Percentiles rank a stretch among this genome's conserved stretches.
These are phyloP conservation scores for Coleophora deauratella DNA, from an alignment of 2,888 invertebrate species.

Conservation along the genomic window DNA sequence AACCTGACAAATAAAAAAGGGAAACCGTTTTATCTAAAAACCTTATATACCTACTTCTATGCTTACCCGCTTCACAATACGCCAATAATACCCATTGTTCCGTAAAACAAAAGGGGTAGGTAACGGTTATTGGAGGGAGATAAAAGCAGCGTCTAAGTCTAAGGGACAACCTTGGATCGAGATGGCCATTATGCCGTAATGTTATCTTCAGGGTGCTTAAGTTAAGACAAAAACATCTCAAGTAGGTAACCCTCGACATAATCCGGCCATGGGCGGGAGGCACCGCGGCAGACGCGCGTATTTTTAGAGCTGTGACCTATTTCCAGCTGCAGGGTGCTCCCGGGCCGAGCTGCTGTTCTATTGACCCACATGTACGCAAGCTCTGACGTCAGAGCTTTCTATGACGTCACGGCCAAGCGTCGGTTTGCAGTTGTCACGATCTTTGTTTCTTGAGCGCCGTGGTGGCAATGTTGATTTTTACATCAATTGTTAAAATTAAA, in stretches of 20 bases:
- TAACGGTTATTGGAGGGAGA: conserved; percentile 14
- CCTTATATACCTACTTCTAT: neutral
- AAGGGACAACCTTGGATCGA: conserved; percentile 28
- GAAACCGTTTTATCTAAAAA: no score
- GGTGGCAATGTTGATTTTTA: no score
- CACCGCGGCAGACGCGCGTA: conserved; percentile 32
- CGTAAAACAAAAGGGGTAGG: conserved; percentile 4
- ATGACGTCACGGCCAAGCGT: conserved; percentile 49
- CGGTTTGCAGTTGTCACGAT: conserved; percentile 23
- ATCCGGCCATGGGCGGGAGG: conserved; percentile 24
- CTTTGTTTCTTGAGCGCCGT: conserved; percentile 28
- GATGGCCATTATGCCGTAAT: conserved; percentile 22
- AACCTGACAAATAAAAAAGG: no score
- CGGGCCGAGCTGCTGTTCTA: conserved; percentile 54
- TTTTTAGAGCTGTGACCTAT: conserved; percentile 61
- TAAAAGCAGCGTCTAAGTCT: conserved; percentile 30
- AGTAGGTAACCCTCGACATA: conserved; percentile 12
- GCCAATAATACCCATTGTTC: conserved; percentile 7
- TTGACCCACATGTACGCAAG: conserved; percentile 66
- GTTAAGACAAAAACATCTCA: conserved; percentile 18
- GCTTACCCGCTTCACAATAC: conserved; percentile 1
- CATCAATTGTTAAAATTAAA: no score
- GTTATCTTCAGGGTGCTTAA: conserved; percentile 12
- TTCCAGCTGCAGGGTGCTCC: conserved; percentile 49
- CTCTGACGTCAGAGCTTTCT: conserved; percentile 52